Evolutionary conservation across 2,797 vertebrate genomes (phyloP).

Genomic region (Cossypha caffra): DNA sequence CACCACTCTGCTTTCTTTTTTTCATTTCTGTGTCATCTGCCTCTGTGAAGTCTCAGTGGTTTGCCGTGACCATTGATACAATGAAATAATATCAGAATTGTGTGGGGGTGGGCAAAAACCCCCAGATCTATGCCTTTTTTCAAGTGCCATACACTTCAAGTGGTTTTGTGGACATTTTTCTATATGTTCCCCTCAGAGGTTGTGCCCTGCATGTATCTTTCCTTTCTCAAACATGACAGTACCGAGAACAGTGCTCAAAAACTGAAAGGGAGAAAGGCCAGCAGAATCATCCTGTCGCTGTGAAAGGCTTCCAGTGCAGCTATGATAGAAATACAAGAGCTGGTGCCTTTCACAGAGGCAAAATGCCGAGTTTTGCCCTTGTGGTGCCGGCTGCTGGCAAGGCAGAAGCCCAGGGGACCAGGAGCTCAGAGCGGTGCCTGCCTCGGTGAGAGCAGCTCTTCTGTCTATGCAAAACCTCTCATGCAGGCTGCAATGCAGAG

Average conservation of each 20-base stretch:
- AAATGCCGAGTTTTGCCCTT: background rate
- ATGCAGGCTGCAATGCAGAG: accelerated
- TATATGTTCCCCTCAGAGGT: accelerated
- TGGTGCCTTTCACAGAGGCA: background rate
- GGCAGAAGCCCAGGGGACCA: background rate
- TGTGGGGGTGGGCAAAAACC: accelerated
- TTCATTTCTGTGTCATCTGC: background rate
- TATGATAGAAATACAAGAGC: background rate
- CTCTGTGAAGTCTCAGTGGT: background rate
- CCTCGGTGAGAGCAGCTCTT: background rate
- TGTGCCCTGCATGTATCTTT: background rate
- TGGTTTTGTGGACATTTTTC: background rate
- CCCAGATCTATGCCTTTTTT: background rate
- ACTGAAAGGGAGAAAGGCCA: background rate
- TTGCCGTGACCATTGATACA: background rate
- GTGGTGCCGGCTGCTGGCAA: background rate
- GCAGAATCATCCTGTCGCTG: background rate
- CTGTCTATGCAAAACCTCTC: background rate
- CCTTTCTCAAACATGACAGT: background rate
- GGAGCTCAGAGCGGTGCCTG: accelerated
- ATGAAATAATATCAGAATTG: background rate
- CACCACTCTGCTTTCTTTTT: background rate
- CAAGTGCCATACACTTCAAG: background rate
- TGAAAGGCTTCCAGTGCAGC: background rate
- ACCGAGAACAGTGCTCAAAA: background rate